Evolutionary conservation across 2,888 invertebrate species (phyloP), one percentile per base, ranked within the genome.

Genomic region (Sminthurides aquaticus): DNA sequence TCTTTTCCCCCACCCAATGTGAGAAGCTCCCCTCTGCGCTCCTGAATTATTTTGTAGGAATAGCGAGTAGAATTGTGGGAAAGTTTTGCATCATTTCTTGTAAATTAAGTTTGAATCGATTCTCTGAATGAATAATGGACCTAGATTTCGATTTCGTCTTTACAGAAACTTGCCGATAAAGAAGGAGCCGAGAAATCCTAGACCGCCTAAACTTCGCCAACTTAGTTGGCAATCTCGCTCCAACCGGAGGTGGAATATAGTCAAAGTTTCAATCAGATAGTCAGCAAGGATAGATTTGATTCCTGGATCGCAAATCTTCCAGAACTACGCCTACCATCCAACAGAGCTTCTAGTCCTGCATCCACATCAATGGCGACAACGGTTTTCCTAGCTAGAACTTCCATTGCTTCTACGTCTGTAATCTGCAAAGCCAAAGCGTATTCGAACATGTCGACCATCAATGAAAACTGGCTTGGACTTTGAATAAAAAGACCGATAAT

Each of bases 41-140:
- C 43, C 43, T 34, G 43, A 5, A 34, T 34, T 34, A 34, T 34
- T 34, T 34, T 5, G 5, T 5, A 34, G n/a, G n/a, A n/a, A n/a
- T n/a, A n/a, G n/a, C n/a, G n/a, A 15, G 5, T 34, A 34, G 43
- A 34, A 34, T 34, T 34, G 43, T 34, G 43, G 43, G 43, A 34
- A 34, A 34, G 43, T 34, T 34, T 34, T 34, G 43, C 43, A 34
- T 34, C 43, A 34, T 34, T 34, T 34, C 43, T 34, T 34, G 52
- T 52, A 52, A 52, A 52, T 52, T 52, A 52, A 52, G 52, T 52
- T 52, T 52, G 52, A 52, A 52, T 52, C 52, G 52, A 52, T 52
- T 52, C 22, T 15, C 8, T 8, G 15, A 52, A 52, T 52, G 52
- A 52, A 52, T 52, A 52, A 52, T 52, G 52, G 22, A 15, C 22